Evolutionary conservation across 2,797 vertebrate species (phyloP).

Genomic region (Sylvia borin): DNA sequence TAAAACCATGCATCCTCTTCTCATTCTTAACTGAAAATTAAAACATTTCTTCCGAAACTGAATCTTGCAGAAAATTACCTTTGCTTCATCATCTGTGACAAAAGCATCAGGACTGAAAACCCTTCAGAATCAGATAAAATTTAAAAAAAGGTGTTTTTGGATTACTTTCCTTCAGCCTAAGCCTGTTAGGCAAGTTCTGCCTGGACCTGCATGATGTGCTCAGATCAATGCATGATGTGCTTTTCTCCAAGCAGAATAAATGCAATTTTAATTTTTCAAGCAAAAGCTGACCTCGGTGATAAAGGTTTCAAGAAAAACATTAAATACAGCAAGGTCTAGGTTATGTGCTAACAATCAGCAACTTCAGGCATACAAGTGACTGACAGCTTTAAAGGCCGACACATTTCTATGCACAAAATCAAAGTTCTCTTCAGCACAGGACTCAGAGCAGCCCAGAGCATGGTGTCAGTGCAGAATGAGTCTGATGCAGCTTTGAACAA

Average conservation of each 20-base stretch:
- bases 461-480: accelerated
- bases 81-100: not conserved
- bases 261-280: not conserved
- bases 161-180: not conserved
- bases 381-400: not conserved
- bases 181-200: not conserved
- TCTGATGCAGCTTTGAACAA: not conserved
- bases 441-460: accelerated
- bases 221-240: not conserved
- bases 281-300: not conserved
- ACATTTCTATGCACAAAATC: not conserved
- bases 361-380: not conserved
- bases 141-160: not conserved
- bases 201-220: not conserved
- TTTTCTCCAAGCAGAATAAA: not conserved
- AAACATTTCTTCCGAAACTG: not conserved
- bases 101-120: not conserved
- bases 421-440: not conserved
- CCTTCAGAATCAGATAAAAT: not conserved
- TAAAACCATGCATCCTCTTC: not conserved
- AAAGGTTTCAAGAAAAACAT: not conserved
- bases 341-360: not conserved
- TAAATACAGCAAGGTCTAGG: not conserved
- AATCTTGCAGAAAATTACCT: not conserved
- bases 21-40: not conserved